A percentile compares a stretch with the other conserved stretches of the same genome.
phyloP scores from a whole-genome alignment of 2,113 vertebrate species.

The Leptobrachium ailaonicum region DNA sequence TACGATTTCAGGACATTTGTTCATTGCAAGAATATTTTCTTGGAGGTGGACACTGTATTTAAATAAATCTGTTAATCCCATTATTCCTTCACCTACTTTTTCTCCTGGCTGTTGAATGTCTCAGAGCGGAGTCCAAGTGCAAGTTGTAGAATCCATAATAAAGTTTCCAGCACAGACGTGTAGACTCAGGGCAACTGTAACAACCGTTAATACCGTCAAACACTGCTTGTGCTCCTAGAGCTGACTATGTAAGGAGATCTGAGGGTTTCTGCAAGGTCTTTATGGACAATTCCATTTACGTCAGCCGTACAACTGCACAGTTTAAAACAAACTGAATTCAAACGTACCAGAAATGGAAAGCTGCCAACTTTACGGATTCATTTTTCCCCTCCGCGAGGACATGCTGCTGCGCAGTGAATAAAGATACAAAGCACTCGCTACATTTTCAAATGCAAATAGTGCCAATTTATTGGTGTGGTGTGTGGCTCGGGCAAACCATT shows the following conservation, averaged over 20 bases:
- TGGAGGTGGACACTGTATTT: no score
- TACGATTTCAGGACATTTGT: no score
- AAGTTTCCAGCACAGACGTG: background rate
- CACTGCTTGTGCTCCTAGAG: conserved; percentile 13
- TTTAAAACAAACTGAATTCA: conserved; percentile 39
- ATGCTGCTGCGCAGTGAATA: background rate
- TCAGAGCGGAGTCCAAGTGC: background rate
- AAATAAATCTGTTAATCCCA: no score
- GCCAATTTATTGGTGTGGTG: no score
- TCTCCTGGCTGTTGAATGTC: no score
- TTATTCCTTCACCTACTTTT: no score
- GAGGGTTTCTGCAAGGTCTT: conserved; percentile 4
- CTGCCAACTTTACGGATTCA: background rate
- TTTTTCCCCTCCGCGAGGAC: background rate
- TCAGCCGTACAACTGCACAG: conserved; percentile 32
- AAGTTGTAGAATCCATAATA: background rate
- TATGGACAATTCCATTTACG: conserved; percentile 3
- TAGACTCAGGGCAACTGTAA: background rate
- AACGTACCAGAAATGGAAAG: background rate
- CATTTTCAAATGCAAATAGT: no score
- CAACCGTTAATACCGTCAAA: background rate
- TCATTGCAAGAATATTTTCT: no score
- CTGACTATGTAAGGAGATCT: background rate
- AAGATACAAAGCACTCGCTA: background rate
- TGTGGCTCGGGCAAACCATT: no score